A percentile compares a stretch with the other conserved stretches of the same genome.
Conservation (phyloP, 2,888 invertebrate species). For the Epinotia demarniana region DNA sequence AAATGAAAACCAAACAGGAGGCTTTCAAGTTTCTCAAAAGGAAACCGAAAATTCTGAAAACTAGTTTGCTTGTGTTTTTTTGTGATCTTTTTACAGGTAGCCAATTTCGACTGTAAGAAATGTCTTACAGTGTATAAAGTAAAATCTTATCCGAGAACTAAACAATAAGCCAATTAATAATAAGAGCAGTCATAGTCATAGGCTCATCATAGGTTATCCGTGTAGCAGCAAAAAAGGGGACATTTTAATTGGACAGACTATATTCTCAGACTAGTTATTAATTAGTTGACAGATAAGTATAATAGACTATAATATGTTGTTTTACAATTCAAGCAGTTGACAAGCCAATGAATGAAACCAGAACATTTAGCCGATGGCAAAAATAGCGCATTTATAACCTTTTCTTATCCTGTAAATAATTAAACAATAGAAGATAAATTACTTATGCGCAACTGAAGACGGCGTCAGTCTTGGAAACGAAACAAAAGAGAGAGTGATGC, state of each 20-base stretch:
- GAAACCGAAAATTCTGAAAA: constrained; percentile 10
- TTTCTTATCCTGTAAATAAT: background rate
- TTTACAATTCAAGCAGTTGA: background rate
- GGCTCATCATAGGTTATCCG: background rate
- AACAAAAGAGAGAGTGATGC: constrained; percentile 37
- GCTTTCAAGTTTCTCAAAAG: constrained; percentile 7
- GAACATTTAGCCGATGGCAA: background rate
- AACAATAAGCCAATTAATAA: background rate
- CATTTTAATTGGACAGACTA: background rate
- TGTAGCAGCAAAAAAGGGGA: background rate
- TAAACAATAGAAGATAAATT: background rate
- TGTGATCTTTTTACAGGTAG: constrained; percentile 1
- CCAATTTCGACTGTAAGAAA: background rate
- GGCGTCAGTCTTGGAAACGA: constrained; percentile 2
- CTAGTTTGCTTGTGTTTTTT: background rate
- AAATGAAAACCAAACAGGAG: constrained; percentile 25
- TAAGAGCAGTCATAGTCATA: background rate
- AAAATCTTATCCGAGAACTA: background rate
- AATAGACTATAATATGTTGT: background rate
- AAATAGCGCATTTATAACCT: background rate
- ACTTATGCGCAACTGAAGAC: constrained; percentile 10
- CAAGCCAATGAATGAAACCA: background rate
- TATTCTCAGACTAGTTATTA: background rate
- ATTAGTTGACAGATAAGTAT: background rate
- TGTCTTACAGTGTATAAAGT: background rate